phyloP scores from a whole-genome alignment of 2,113 vertebrate genomes.

The Hucho hucho region DNA sequence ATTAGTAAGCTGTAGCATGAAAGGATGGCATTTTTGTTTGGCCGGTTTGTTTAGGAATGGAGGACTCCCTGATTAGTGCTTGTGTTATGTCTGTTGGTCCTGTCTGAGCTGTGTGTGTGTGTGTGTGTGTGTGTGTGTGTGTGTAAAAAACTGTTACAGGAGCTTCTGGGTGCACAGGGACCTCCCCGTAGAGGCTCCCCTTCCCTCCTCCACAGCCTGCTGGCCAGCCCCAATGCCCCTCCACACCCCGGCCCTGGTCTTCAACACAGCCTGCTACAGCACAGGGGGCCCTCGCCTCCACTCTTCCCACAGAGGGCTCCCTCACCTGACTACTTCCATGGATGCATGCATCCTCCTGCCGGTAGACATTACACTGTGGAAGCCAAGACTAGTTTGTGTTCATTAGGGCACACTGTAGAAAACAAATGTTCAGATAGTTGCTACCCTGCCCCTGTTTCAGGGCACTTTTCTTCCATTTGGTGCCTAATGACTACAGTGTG shows the following conservation, averaged over 20 bases:
- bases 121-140: no score
- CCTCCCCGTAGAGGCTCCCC: slow-evolving; percentile 79
- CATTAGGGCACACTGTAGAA: no score
- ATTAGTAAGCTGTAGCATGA: neutral
- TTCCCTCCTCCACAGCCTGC: slow-evolving; percentile 76
- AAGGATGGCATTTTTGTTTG: neutral
- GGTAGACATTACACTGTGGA: slow-evolving; percentile 62
- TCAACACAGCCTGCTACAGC: slow-evolving; percentile 77
- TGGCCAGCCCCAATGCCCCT: slow-evolving; percentile 77
- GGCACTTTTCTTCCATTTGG: no score
- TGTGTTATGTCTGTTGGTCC: neutral
- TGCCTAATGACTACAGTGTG: no score
- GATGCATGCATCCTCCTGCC: slow-evolving; percentile 79
- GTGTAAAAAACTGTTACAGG: slow-evolving; percentile 68
- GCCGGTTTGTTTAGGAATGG: neutral
- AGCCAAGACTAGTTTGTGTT: no score
- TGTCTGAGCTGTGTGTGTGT: neutral
- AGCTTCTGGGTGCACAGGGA: slow-evolving; percentile 83
- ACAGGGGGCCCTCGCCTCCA: slow-evolving; percentile 87
- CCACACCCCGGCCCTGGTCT: slow-evolving; percentile 45
- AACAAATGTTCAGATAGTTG: no score
- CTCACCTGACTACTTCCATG: slow-evolving; percentile 87
- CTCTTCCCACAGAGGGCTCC: slow-evolving; percentile 84
- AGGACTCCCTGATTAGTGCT: neutral
- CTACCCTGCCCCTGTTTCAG: no score